Conservation (phyloP, 2,797 vertebrate species). For the Bradypus variegatus region DNA sequence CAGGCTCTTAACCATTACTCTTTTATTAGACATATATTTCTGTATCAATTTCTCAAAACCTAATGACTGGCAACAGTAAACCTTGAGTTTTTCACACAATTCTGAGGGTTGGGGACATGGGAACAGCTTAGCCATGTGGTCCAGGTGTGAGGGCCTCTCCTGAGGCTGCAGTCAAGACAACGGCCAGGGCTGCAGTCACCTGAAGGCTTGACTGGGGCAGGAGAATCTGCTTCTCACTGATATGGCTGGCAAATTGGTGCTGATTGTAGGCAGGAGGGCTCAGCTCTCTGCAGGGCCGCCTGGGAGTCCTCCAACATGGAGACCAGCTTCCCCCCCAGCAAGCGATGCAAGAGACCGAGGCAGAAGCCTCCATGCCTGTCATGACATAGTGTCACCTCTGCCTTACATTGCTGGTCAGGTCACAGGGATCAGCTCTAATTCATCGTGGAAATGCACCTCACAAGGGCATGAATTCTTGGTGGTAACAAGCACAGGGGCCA, state of each 20-base stretch:
- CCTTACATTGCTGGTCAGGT: not conserved
- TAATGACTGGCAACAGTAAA: not conserved
- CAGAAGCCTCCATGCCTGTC: not conserved
- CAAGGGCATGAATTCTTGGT: not conserved
- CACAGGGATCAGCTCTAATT: not conserved
- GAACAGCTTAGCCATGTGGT: not conserved
- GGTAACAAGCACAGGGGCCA: not conserved
- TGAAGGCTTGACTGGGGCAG: not conserved
- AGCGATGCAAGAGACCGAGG: not conserved
- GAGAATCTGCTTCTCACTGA: not conserved
- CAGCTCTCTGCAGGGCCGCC: not conserved
- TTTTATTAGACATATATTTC: not conserved
- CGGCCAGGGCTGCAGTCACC: not conserved
- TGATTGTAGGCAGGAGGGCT: not conserved
- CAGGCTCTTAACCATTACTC: not conserved
- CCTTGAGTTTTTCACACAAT: not conserved
- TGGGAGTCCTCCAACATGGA: not conserved
- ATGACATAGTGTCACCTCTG: not conserved
- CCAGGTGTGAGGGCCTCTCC: not conserved
- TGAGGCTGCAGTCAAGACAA: not conserved
- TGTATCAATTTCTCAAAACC: not conserved
- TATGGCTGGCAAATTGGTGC: not conserved
- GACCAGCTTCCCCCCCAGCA: not conserved
- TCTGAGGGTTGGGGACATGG: not conserved
- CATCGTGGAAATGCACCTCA: not conserved